phyloP scores from a whole-genome alignment of 1,140 invertebrate species.

The Lepidotrigona ventralis region DNA sequence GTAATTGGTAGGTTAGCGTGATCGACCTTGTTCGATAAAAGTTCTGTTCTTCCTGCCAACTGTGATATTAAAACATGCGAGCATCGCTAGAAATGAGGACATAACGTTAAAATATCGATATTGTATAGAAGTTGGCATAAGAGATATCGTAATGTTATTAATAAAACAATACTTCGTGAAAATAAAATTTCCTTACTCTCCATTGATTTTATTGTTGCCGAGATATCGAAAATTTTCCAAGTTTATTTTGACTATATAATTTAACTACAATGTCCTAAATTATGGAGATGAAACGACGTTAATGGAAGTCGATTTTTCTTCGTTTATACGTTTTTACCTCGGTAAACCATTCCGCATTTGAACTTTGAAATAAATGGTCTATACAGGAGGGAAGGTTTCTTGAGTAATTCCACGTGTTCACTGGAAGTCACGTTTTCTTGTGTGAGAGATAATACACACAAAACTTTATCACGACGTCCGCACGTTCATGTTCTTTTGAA shows the following conservation, averaged over 20 bases:
- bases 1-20: conserved; percentile 54
- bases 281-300: background rate
- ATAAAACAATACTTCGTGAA: no score
- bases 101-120: background rate
- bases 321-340: background rate
- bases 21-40: conserved; percentile 52
- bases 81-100: background rate
- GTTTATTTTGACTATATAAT: background rate
- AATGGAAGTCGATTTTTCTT: conserved; percentile 14
- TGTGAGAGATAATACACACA: conserved; percentile 44
- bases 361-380: conserved; percentile 51
- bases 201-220: background rate
- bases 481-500: conserved; percentile 12
- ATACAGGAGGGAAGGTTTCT: conserved; percentile 40
- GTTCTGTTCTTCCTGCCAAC: conserved; percentile 16
- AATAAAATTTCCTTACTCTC: background rate
- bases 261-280: background rate
- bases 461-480: conserved; percentile 43
- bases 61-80: conserved; percentile 41
- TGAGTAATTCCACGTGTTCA: conserved; percentile 56
- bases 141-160: no score
- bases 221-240: background rate
- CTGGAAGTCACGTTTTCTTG: conserved; percentile 56
- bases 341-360: conserved; percentile 41
- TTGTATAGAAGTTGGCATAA: background rate